Base-by-base conservation (phyloP, 2,888 invertebrate species). In the Agonopterix subpropinquella region DNA sequence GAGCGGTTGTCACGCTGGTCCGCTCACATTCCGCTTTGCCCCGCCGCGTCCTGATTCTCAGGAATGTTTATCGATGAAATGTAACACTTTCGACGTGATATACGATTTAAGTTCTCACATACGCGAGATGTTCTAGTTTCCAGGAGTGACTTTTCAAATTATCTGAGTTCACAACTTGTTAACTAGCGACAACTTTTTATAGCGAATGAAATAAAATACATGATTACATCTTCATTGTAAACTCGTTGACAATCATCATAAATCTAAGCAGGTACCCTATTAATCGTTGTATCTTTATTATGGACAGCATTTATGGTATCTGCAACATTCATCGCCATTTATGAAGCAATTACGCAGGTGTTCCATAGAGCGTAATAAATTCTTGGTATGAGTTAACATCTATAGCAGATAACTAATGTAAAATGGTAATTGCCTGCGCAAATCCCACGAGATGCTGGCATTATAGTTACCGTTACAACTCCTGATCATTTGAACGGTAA, bases 1-100 rank as follows among this genome's bases (percentile, higher is more conserved):
- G 86, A 83, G 67, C 86, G 77, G 62, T 72, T 80, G 82, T 81
- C 80, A 81, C 81, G 83, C 75, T 77, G 73, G 59, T 70, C 70
- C 77, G 62, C 64, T 73, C 75, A 77, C 86, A 86, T 86, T 80
- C 85, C 84, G 65, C 69, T 61, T 58, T 62, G 55, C 62, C 67
- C 64, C 28, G 57, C 69, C 61, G 65, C 70, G 77, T 83, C 79
- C 80, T 85, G 76, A 68, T 82, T 84, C 67, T 71, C 68, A 71
- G 77, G 78, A 77, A 81, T 84, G 72, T 78, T 70, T 74, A 80
- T 77, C 64, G 73, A 75, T 70, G 54, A 60, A 72, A 67, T 62
- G 73, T 75, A 69, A 77, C 64, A 80, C 75, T 82, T 86, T 75
- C 68, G 48, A 59, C 55, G 45, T 35, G 28, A 39, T n/a, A n/a